Percentiles rank a stretch among this genome's conserved stretches.
Evolutionary conservation across 2,113 vertebrate species (phyloP).

Genomic region (Corythoichthys haematopterus): DNA sequence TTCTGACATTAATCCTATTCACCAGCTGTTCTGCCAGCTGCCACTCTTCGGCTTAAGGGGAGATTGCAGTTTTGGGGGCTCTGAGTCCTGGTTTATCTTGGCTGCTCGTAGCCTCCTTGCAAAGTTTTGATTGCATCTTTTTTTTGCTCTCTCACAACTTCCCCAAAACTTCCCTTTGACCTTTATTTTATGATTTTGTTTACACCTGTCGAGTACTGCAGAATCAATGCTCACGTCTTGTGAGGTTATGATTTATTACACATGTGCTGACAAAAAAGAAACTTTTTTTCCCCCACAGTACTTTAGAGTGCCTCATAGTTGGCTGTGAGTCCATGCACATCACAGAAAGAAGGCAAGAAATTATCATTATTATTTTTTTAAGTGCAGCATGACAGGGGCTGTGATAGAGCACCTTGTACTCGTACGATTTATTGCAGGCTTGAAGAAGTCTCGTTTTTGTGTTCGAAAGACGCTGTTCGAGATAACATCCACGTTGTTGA

Average conservation of each 20-base stretch:
- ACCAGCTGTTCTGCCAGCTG: conserved; percentile 99
- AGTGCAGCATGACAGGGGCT: background rate
- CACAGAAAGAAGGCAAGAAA: background rate
- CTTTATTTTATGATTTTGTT: conserved; percentile 35
- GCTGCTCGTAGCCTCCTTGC: conserved; percentile 79
- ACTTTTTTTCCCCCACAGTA: conserved; percentile 1
- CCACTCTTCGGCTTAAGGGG: conserved; percentile 93
- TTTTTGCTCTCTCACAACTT: conserved; percentile 53
- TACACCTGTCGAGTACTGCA: conserved; percentile 36
- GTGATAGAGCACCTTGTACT: background rate
- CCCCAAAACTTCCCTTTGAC: conserved; percentile 32
- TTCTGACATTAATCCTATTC: conserved; percentile 99
- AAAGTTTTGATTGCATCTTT: conserved; percentile 78
- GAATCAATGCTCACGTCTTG: conserved; percentile 26
- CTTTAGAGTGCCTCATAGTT: background rate
- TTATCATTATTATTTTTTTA: background rate
- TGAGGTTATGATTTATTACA: conserved; percentile 4
- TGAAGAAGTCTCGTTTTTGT: too few species aligned
- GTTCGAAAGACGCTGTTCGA: too few species aligned
- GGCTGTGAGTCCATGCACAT: background rate
- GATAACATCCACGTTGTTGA: background rate
- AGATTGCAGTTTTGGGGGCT: conserved; percentile 96
- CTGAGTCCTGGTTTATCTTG: conserved; percentile 88
- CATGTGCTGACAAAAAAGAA: conserved; percentile 40
- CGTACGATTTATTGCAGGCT: background rate